Evolutionary conservation across 2,113 vertebrate genomes (phyloP), one percentile per base, ranked within the genome.

Genomic region (Phaetusa simplex): DNA sequence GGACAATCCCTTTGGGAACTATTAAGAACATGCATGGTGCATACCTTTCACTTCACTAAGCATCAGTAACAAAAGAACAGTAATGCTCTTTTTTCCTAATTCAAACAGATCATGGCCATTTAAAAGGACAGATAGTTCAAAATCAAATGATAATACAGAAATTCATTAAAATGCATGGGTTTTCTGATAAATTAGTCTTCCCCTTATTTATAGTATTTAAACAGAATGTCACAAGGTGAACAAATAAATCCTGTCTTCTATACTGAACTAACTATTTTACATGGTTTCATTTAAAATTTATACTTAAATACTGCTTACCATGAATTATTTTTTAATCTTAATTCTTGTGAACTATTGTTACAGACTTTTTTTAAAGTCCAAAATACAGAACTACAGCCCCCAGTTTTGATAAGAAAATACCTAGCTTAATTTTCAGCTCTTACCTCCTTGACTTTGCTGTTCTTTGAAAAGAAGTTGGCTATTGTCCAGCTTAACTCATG

Each of bases 401-500:
- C 40, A 66, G 49, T 58, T 88, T 83, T 79, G n/a, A 66, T 88
- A 81, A 86, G 76, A 92, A 93, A 97, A 64, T 26, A 70, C 21
- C 82, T 50, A 91, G 86, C 55, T 86, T 77, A 47, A 45, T 90
- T 95, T 91, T 81, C 43, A 55, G 70, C 47, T 94, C 84, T 90
- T 80, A 78, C 71, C 65, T 94, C 85, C 87, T 94, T 97, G 65
- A 92, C 90, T 95, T 92, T 86, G 45, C 42, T 94, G 45, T 74
- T 71, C 58, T 88, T 90, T 93, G 66, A 90, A 96, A 95, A 49
- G 82, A 93, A 97, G 61, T 69, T 98, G 97, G 97, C 94, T 95
- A 95, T 14, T 91, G 95, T 85, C 96, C 97, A 97, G 89, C 95
- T 96, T 95, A 97, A 98, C 97, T 97, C 96, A 95, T 65, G 82